Evolutionary conservation across 2,113 vertebrate species (phyloP).

Genomic region (Hyperopisus bebe): DNA sequence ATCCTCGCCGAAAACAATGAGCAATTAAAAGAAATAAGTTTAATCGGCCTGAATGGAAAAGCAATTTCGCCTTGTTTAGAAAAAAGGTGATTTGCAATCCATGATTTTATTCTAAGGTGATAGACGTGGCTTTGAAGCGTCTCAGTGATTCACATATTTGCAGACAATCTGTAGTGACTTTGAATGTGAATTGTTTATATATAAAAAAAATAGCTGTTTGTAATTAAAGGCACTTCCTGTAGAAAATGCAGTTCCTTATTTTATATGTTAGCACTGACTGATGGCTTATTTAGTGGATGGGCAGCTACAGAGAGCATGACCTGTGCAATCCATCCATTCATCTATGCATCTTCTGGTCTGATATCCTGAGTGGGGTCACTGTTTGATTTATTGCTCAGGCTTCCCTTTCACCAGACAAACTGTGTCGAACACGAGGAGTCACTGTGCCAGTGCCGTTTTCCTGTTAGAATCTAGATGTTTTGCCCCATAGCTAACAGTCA

Average conservation of each 20-base stretch:
- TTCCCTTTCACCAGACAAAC: not conserved
- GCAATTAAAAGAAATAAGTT: not conserved
- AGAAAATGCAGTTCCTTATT: not conserved
- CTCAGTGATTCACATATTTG: not conserved
- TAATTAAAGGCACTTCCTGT: not conserved
- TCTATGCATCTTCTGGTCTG: not conserved
- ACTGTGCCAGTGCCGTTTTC: not conserved
- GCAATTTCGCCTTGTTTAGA: not conserved
- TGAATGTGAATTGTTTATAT: not conserved
- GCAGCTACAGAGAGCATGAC: not conserved
- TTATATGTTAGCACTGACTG: not conserved
- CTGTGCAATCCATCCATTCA: not conserved
- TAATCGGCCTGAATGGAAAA: not conserved
- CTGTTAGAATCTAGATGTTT: not conserved
- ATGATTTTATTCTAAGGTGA: not conserved
- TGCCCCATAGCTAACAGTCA: not conserved
- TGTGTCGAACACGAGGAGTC: not conserved
- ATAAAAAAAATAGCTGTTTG: not conserved
- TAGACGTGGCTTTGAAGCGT: not conserved
- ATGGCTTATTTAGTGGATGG: not conserved
- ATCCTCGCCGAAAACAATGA: not conserved
- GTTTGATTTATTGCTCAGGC: not conserved
- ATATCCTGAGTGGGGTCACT: not conserved
- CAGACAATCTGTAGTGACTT: not conserved
- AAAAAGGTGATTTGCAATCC: not conserved